Conservation (phyloP, 2,888 invertebrate genomes). For the Quadriops clusia region DNA sequence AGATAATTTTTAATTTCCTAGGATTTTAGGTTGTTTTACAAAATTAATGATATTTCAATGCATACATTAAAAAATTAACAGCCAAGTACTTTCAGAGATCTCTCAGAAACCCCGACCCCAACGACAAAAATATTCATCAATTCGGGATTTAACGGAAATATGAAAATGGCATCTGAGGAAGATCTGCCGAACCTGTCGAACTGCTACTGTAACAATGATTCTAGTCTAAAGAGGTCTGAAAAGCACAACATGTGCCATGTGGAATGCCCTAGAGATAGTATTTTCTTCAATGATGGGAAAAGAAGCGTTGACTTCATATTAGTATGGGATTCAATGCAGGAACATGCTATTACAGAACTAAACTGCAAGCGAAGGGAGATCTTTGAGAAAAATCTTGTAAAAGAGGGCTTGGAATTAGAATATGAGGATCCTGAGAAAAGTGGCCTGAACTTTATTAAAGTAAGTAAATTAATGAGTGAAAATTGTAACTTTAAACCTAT, state of each 20-base stretch:
- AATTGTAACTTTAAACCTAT: conserved; percentile 6
- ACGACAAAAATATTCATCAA: conserved; percentile 4
- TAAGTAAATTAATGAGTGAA: too few species aligned
- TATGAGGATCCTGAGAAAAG: conserved; percentile 51
- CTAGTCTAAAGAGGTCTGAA: conserved; percentile 8
- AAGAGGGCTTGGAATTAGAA: conserved; percentile 66
- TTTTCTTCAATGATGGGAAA: conserved; percentile 58
- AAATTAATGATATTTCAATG: too few species aligned
- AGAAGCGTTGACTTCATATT: conserved; percentile 68
- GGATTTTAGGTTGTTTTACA: too few species aligned
- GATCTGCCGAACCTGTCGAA: background rate
- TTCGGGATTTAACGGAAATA: conserved; percentile 3
- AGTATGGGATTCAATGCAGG: conserved; percentile 56
- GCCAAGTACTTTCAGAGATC: conserved; percentile 11
- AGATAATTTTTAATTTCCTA: too few species aligned
- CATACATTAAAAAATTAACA: too few species aligned
- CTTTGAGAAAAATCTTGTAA: conserved; percentile 60
- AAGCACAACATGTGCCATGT: conserved; percentile 7
- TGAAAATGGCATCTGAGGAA: conserved; percentile 5
- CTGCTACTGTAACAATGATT: conserved; percentile 11
- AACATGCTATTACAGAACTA: conserved; percentile 37
- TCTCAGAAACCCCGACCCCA: conserved; percentile 6
- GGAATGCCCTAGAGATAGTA: conserved; percentile 39
- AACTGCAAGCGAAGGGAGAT: conserved; percentile 41
- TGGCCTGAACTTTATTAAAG: conserved; percentile 69